Percentiles rank a stretch among this genome's conserved stretches.
phyloP scores from a whole-genome alignment of 2,888 invertebrate genomes.

The Temnothorax ravouxi region DNA sequence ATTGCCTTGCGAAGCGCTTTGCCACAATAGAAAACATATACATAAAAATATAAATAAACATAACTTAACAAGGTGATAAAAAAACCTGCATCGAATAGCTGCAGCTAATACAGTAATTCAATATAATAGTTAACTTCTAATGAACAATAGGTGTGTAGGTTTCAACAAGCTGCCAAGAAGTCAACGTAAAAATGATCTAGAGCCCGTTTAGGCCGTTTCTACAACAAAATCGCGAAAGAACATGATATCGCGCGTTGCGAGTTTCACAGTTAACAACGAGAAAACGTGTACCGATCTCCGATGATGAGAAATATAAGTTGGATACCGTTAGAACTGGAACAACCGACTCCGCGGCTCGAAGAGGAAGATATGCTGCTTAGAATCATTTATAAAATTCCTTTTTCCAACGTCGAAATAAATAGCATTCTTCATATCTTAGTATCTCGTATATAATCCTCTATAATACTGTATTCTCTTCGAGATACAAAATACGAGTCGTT shows the following conservation, averaged over 20 bases:
- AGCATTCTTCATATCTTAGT: neutral
- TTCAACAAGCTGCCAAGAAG: slow-evolving; percentile 62
- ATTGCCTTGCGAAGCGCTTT: slow-evolving; percentile 44
- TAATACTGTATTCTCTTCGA: neutral
- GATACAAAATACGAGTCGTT: neutral
- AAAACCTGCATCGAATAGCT: slow-evolving; percentile 40
- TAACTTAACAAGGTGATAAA: slow-evolving; percentile 66
- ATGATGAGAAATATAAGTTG: neutral
- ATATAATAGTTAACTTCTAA: slow-evolving; percentile 57
- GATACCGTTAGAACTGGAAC: neutral
- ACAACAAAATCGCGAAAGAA: slow-evolving; percentile 46
- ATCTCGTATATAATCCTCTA: neutral
- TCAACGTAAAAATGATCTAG: slow-evolving; percentile 62
- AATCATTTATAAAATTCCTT: slow-evolving; percentile 3
- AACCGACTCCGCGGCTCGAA: neutral
- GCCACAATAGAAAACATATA: slow-evolving; percentile 36
- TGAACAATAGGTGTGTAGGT: slow-evolving; percentile 41
- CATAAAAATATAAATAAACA: slow-evolving; percentile 61
- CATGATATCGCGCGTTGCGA: neutral
- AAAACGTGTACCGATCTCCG: slow-evolving; percentile 1
- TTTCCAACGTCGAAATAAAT: neutral
- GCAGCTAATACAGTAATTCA: slow-evolving; percentile 50
- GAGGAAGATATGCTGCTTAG: slow-evolving; percentile 8
- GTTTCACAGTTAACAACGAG: slow-evolving; percentile 9
- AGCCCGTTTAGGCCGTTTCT: slow-evolving; percentile 67